These are phyloP conservation scores for Macrotrachela quadricornifera DNA, from an alignment of 1,140 invertebrate species.

Conservation along the genomic window DNA sequence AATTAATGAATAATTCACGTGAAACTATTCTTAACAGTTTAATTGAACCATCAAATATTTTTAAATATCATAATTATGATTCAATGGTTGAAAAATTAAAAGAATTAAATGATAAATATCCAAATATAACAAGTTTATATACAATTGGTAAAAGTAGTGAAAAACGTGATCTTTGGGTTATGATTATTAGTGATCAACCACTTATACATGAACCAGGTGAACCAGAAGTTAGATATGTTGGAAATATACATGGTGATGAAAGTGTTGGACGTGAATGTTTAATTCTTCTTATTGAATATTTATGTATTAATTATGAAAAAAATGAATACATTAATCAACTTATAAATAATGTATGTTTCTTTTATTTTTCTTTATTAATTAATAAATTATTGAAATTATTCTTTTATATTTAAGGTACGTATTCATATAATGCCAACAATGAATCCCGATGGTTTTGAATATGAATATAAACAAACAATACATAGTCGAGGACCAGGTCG, in stretches of 20 bases:
- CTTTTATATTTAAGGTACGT: slow-evolving; percentile 53
- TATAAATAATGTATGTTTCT: slow-evolving; percentile 42
- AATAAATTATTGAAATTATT: slow-evolving; percentile 37
- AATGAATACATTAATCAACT: slow-evolving; percentile 31
- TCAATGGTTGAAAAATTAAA: not conserved
- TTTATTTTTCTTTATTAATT: slow-evolving; percentile 44
- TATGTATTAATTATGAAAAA: slow-evolving; percentile 51
- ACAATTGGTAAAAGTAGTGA: slow-evolving; percentile 59
- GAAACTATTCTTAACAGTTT: not conserved
- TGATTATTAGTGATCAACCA: slow-evolving; percentile 32
- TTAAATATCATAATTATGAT: not conserved
- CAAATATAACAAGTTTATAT: slow-evolving; percentile 2
- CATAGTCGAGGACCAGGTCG: slow-evolving; percentile 72
- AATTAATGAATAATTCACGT: not conserved
- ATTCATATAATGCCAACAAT: slow-evolving; percentile 68
- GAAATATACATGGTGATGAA: slow-evolving; percentile 76
- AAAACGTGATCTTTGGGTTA: slow-evolving; percentile 50
- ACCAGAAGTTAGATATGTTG: slow-evolving; percentile 66
- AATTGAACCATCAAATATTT: not conserved
- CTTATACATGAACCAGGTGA: not conserved
- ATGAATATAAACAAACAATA: slow-evolving; percentile 21
- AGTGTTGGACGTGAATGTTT: slow-evolving; percentile 59
- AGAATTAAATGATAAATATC: slow-evolving; percentile 4
- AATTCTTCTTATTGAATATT: slow-evolving; percentile 56
- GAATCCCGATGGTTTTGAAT: slow-evolving; percentile 64